Evolutionary conservation across 2,888 invertebrate species (phyloP).

Genomic region (Anarsia innoxiella): DNA sequence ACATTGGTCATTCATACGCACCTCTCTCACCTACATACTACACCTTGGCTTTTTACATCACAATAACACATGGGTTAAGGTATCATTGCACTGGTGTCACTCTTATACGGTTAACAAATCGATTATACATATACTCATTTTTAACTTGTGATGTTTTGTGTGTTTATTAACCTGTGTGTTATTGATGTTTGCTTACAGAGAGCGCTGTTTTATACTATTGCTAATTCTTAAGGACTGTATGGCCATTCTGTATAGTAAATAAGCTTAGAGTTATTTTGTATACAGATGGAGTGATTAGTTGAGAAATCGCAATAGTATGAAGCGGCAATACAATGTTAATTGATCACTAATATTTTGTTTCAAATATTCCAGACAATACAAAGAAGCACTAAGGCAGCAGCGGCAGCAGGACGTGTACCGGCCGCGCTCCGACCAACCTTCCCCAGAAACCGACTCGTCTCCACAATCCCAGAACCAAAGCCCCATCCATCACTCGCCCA

Average conservation of each 20-base stretch:
- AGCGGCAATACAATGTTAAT: too few relatives aligned
- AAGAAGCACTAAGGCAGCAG: constrained; percentile 91
- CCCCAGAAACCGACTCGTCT: constrained; percentile 71
- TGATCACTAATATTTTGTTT: too few relatives aligned
- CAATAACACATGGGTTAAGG: constrained; percentile 10
- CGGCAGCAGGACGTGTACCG: constrained; percentile 87
- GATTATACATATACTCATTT: not conserved
- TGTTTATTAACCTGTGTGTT: not conserved
- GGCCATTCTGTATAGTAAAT: not conserved
- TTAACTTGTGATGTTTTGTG: not conserved
- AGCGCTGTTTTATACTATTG: not conserved
- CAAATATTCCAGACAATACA: constrained; percentile 83
- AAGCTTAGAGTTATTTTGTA: too few relatives aligned
- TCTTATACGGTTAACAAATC: not conserved
- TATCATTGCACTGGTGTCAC: not conserved
- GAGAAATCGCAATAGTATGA: too few relatives aligned
- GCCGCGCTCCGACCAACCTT: constrained; percentile 76
- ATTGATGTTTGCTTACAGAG: not conserved
- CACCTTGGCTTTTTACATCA: constrained; percentile 11
- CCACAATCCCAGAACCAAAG: constrained; percentile 72
- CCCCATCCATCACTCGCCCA: constrained; percentile 65
- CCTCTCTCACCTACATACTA: constrained; percentile 27
- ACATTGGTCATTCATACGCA: constrained; percentile 48
- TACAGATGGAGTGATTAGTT: too few relatives aligned
- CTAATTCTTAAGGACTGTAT: constrained; percentile 1